phyloP scores from a whole-genome alignment of 2,113 vertebrate genomes.

The Microcebus ravelobensis region DNA sequence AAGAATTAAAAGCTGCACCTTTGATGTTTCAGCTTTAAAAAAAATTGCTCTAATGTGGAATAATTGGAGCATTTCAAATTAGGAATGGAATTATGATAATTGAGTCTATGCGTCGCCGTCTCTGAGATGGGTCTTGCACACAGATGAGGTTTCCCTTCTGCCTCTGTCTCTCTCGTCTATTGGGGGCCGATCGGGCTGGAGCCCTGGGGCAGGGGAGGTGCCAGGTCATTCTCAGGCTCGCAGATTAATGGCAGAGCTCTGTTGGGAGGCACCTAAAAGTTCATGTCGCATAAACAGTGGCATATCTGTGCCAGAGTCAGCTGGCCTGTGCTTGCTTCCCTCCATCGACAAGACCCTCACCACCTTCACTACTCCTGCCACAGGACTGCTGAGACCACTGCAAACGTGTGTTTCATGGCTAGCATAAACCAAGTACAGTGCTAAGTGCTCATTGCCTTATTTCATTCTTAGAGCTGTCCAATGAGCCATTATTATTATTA shows the following conservation, averaged over 20 bases:
- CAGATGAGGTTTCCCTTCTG: not conserved
- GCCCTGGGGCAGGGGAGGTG: not conserved
- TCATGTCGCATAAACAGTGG: not conserved
- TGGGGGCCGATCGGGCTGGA: not conserved
- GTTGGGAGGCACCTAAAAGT: not conserved
- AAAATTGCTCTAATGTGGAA: not conserved
- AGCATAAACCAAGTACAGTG: not conserved
- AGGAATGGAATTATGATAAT: not conserved
- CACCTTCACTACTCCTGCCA: not conserved
- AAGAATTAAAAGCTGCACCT: not conserved
- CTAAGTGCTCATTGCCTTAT: not conserved
- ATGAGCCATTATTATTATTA: not conserved
- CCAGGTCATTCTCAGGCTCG: not conserved
- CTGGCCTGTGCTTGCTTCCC: not conserved
- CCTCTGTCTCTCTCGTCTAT: not conserved
- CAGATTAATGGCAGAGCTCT: not conserved
- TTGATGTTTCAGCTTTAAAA: conserved; percentile 46
- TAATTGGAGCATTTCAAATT: conserved; percentile 49
- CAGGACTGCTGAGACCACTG: not conserved
- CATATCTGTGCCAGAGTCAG: not conserved
- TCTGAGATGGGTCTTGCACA: not conserved
- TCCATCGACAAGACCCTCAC: not conserved
- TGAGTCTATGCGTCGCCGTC: not conserved
- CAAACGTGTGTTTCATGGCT: not conserved
- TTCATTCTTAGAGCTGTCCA: not conserved